A percentile compares a stretch with the other conserved stretches of the same genome.
These are phyloP conservation scores for Sardinella longiceps DNA, from an alignment of 2,797 vertebrate species.

Conservation along the genomic window DNA sequence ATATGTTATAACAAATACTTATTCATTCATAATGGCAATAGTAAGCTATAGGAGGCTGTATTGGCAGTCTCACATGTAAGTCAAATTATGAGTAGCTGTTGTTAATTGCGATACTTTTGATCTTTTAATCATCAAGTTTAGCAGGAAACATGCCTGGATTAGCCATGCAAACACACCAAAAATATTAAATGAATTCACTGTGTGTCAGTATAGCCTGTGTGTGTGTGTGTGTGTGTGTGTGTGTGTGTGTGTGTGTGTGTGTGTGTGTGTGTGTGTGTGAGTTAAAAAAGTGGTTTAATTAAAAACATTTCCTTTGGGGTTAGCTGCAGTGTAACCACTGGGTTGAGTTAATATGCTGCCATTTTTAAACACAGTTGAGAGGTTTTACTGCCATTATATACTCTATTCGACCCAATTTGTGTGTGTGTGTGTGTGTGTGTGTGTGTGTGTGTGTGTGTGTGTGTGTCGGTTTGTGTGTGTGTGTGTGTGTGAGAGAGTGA, in stretches of 20 bases:
- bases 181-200: background rate
- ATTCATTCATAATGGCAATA: background rate
- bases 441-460: background rate
- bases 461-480: background rate
- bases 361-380: background rate
- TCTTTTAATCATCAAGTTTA: too few species aligned
- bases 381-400: background rate
- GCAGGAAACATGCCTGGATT: too few species aligned
- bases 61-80: background rate
- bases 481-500: background rate
- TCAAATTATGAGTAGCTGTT: background rate
- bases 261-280: background rate
- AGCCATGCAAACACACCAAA: background rate
- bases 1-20: background rate
- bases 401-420: background rate
- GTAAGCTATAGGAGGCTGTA: background rate
- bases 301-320: background rate
- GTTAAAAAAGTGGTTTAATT: background rate
- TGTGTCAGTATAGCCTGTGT: background rate
- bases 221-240: background rate
- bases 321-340: background rate
- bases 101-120: background rate
- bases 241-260: background rate
- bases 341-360: background rate
- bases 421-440: background rate